Conservation (phyloP, 2,888 invertebrate species). For the Mellilla xanthometata region DNA sequence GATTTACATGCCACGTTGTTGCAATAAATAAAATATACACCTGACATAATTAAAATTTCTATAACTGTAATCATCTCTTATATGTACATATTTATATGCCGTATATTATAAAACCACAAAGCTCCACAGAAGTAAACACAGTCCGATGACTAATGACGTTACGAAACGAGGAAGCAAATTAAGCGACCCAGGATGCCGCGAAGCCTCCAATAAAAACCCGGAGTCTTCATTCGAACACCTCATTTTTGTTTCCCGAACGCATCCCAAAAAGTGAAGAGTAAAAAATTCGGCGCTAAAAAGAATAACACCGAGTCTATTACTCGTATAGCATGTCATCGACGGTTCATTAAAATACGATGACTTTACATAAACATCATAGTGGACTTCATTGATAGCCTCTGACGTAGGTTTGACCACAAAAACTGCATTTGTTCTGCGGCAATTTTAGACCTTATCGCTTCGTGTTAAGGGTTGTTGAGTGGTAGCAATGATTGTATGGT, state of each 20-base stretch:
- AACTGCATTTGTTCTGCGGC: conserved; percentile 44
- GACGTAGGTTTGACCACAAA: conserved; percentile 73
- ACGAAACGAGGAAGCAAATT: conserved; percentile 54
- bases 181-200: conserved; percentile 55
- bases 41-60: no score
- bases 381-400: conserved; percentile 81
- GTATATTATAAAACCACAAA: conserved; percentile 21
- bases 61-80: not conserved
- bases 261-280: conserved; percentile 61
- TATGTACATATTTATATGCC: conserved; percentile 2
- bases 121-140: conserved; percentile 37
- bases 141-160: conserved; percentile 40
- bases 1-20: no score
- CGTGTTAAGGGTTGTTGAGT: conserved; percentile 43
- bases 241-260: conserved; percentile 55
- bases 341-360: conserved; percentile 82
- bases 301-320: conserved; percentile 80
- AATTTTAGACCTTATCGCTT: conserved; percentile 44
- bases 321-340: conserved; percentile 80
- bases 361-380: conserved; percentile 78
- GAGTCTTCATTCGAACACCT: conserved; percentile 56
- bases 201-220: conserved; percentile 53
- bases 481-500: conserved; percentile 46
- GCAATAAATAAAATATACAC: no score
- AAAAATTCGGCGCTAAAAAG: conserved; percentile 79